Evolutionary conservation across 2,113 vertebrate genomes (phyloP).

Genomic region (Cisticola juncidis): DNA sequence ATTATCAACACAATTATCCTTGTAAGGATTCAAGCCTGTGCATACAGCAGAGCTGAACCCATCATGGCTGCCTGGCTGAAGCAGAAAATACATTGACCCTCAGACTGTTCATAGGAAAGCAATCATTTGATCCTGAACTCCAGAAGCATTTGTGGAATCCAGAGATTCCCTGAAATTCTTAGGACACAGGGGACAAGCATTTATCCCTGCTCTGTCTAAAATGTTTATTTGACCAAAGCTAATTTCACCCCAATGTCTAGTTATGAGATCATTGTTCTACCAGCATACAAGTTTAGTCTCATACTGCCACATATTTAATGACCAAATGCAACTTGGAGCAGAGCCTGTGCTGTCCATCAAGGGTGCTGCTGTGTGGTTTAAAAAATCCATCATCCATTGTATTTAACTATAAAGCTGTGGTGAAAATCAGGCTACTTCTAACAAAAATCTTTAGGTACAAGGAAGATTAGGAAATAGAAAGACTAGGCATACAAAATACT

Average conservation of each 20-base stretch:
- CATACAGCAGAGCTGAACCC: background rate
- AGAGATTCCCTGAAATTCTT: conserved; percentile 19
- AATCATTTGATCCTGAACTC: background rate
- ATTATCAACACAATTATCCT: background rate
- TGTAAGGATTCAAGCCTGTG: background rate
- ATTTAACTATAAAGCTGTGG: background rate
- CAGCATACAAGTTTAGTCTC: conserved; percentile 9
- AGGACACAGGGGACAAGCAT: background rate
- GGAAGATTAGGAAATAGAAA: background rate
- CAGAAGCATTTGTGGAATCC: conserved; percentile 10
- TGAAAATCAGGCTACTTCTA: background rate
- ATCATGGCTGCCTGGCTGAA: background rate
- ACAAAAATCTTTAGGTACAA: background rate
- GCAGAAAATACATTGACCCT: background rate
- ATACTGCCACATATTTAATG: background rate
- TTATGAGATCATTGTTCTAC: conserved; percentile 40
- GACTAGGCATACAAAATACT: background rate
- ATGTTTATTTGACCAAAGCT: conserved; percentile 14
- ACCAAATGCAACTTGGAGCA: conserved; percentile 2
- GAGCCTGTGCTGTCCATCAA: background rate
- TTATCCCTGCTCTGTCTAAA: background rate
- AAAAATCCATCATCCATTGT: background rate
- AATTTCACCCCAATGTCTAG: background rate
- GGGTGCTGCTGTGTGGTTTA: background rate
- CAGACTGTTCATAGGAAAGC: background rate